A percentile compares a stretch with the other conserved stretches of the same genome.
Evolutionary conservation across 2,888 invertebrate genomes (phyloP).

Genomic region (Drosophila birchii): DNA sequence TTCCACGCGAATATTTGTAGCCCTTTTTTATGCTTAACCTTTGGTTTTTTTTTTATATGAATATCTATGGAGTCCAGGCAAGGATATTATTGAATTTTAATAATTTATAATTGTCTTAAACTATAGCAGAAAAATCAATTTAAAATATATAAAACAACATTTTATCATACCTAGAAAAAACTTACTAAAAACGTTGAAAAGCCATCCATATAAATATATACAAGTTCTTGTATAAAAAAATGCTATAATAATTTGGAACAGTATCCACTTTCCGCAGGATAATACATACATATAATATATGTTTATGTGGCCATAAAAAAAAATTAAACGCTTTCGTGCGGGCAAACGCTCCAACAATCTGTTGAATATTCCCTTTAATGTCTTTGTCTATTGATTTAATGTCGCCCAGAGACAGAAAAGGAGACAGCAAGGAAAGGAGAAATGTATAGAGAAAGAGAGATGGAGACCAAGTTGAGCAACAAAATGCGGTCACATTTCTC

Average conservation of each 20-base stretch:
- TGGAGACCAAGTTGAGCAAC: neutral
- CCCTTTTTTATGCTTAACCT: neutral
- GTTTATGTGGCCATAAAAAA: constrained; percentile 16
- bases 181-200: neutral
- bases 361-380: constrained; percentile 39
- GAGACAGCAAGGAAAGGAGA: neutral
- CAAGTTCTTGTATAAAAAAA: neutral
- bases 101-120: too few species aligned
- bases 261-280: constrained; percentile 2
- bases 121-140: neutral
- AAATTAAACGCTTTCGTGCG: neutral
- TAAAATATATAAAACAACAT: too few species aligned
- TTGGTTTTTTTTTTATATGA: neutral
- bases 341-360: constrained; percentile 26
- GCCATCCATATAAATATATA: neutral
- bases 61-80: neutral
- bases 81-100: neutral
- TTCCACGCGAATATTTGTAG: neutral
- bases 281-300: constrained; percentile 10
- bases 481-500: constrained; percentile 36
- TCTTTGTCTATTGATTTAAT: constrained; percentile 40
- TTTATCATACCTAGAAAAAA: too few species aligned
- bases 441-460: neutral
- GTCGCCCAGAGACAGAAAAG: constrained; percentile 6
- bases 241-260: constrained; percentile 4